Evolutionary conservation across 2,797 vertebrate species (phyloP).

Genomic region (Micromesistius poutassou): DNA sequence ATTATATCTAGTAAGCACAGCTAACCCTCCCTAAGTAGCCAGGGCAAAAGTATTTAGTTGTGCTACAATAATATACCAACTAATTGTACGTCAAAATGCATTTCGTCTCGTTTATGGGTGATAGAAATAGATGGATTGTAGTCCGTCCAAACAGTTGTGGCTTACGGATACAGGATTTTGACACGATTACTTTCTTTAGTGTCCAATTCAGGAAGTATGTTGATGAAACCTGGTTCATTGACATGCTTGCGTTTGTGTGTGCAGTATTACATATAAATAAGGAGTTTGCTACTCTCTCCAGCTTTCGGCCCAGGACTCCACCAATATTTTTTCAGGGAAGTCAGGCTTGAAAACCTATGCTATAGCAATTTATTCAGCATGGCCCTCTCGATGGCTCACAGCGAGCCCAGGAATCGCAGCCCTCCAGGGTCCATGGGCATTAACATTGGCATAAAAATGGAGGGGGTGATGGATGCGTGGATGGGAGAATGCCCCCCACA

Average conservation of each 20-base stretch:
- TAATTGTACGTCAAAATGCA: background rate
- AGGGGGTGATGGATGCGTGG: conserved; percentile 24
- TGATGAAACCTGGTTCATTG: background rate
- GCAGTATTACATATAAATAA: conserved; percentile 66
- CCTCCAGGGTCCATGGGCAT: conserved; percentile 42
- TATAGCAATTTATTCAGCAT: conserved; percentile 58
- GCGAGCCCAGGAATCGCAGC: conserved; percentile 37
- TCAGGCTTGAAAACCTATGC: conserved; percentile 52
- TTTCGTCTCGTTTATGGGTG: background rate
- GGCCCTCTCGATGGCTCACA: conserved; percentile 46
- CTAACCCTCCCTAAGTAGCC: background rate
- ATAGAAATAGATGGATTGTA: background rate
- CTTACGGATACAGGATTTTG: background rate
- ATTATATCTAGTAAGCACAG: background rate
- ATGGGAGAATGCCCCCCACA: conserved; percentile 33
- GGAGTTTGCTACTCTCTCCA: conserved; percentile 68
- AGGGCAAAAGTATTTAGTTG: background rate
- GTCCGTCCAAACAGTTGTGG: background rate
- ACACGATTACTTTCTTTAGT: background rate
- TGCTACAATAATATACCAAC: background rate
- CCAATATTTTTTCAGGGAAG: conserved; percentile 56
- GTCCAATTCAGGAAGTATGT: background rate
- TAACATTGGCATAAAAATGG: conserved; percentile 44
- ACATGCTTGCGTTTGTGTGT: conserved; percentile 66
- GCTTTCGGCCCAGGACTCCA: conserved; percentile 51